Base-by-base conservation (phyloP, 2,888 invertebrate genomes). In the Halictus ligatus region DNA sequence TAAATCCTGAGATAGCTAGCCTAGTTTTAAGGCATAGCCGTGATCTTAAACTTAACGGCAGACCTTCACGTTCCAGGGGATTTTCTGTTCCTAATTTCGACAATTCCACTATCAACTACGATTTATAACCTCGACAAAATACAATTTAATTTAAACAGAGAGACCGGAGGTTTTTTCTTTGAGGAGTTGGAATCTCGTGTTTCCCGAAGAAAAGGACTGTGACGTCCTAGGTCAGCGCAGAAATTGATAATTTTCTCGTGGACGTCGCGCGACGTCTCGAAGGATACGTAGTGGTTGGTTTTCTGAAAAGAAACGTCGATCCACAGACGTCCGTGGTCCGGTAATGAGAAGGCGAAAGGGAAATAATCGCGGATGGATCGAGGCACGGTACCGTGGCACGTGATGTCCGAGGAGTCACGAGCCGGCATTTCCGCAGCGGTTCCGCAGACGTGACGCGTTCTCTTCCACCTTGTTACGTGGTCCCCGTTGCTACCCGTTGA, bases 371-470 rank as follows among this genome's bases (percentile, higher is more conserved):
- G 82, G 75, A 81, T 81, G 79, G 72, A 78, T 60, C 79, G 83
- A 84, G 79, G 79, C 81, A 88, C 87, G 87, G 90, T 90, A 88
- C 78, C 88, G 87, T 82, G 89, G 91, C 91, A 88, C 91, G 90
- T 90, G 90, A 89, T 50, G 88, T 74, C 84, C 91, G 83, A 50
- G 85, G 83, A 90, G 93, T 93, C 93, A 93, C 93, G 92, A 92
- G 92, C 89, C 75, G 81, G 88, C 93, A 93, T 92, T 93, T 93
- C 93, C 93, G 92, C 91, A 92, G 91, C 90, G 93, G 91, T 92
- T 92, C 92, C 91, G 92, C 93, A 92, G 93, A 94, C 94, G 94
- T 94, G 94, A 94, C 94, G 88, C 86, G 89, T 81, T 87, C 90
- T 89, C 91, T 80, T 85, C 89, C 85, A 86, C 75, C 89, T 88